phyloP scores from a whole-genome alignment of 1,140 invertebrate genomes.

The Sycobia sp. region DNA sequence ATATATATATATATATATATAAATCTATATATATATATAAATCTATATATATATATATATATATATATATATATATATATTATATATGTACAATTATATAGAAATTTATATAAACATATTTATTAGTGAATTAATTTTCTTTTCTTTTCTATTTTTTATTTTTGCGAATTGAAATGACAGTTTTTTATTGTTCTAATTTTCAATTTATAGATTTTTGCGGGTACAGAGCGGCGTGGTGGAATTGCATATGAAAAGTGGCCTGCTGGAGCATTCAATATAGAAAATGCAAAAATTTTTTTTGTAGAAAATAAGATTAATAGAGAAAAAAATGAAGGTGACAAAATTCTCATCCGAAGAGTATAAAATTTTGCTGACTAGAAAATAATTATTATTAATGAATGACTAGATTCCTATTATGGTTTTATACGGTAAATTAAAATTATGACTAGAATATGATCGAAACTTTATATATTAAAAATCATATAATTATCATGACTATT shows the following conservation, averaged over 20 bases:
- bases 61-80: not conserved
- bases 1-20: not conserved
- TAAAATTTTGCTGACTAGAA: constrained; percentile 17
- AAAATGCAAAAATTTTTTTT: constrained; percentile 11
- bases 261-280: constrained; percentile 22
- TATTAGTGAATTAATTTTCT: constrained; percentile 2
- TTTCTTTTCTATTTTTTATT: constrained; percentile 4
- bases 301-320: not conserved
- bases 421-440: not conserved
- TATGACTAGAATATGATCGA: constrained; percentile 17
- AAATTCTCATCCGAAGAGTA: not conserved
- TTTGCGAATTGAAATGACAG: not conserved
- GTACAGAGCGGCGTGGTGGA: too few species aligned
- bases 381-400: constrained; percentile 7
- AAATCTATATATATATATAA: not conserved
- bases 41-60: not conserved
- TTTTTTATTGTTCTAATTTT: not conserved
- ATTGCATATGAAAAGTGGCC: constrained; percentile 32
- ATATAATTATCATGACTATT: too few species aligned
- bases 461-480: not conserved
- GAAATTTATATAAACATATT: not conserved
- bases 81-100: too few species aligned
- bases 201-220: not conserved
- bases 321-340: constrained; percentile 1
- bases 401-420: constrained; percentile 15